phyloP scores from a whole-genome alignment of 2,888 invertebrate genomes.

The Drosophila colorata region DNA sequence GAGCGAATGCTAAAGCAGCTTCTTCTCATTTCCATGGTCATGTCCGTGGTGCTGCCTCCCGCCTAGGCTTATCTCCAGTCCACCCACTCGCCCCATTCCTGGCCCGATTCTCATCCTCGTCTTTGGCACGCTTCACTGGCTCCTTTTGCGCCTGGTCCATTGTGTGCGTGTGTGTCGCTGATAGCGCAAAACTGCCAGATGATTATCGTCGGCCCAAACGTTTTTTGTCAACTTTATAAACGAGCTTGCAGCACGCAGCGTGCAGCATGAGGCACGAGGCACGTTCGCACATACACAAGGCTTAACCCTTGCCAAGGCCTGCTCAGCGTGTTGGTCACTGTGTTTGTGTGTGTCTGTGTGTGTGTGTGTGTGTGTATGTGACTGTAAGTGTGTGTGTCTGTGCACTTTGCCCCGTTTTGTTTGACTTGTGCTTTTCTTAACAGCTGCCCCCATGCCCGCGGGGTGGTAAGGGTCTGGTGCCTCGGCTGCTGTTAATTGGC shows the following conservation, averaged over 20 bases:
- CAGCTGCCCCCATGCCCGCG: conserved; percentile 18
- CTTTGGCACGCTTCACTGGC: conserved; percentile 53
- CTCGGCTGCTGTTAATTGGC: conserved; percentile 76
- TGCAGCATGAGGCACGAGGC: conserved; percentile 51
- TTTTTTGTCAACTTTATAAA: conserved; percentile 81
- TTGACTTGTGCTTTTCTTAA: conserved; percentile 77
- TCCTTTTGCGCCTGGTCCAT: conserved; percentile 39
- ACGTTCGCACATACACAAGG: conserved; percentile 52
- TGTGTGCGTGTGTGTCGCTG: conserved; percentile 69
- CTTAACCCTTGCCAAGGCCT: conserved; percentile 41
- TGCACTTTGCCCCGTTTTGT: conserved; percentile 65
- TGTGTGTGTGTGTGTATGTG: conserved; percentile 3
- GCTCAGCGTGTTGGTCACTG: conserved; percentile 18
- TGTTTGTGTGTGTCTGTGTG: conserved; percentile 12
- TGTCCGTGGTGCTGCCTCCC: conserved; percentile 4
- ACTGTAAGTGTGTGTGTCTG: conserved; percentile 32
- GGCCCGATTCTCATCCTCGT: conserved; percentile 23
- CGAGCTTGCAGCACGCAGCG: conserved; percentile 62
- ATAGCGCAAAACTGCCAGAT: conserved; percentile 80
- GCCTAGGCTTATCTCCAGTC: neutral
- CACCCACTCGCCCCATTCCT: conserved; percentile 10
- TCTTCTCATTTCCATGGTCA: conserved; percentile 5
- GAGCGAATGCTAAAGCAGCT: conserved; percentile 31
- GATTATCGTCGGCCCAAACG: conserved; percentile 72
- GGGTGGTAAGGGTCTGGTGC: conserved; percentile 8